A percentile compares a stretch with the other conserved stretches of the same genome.
phyloP scores from a whole-genome alignment of 30 jellyfish, hydroid and myxozoan species.

The Catostylus mosaicus region DNA sequence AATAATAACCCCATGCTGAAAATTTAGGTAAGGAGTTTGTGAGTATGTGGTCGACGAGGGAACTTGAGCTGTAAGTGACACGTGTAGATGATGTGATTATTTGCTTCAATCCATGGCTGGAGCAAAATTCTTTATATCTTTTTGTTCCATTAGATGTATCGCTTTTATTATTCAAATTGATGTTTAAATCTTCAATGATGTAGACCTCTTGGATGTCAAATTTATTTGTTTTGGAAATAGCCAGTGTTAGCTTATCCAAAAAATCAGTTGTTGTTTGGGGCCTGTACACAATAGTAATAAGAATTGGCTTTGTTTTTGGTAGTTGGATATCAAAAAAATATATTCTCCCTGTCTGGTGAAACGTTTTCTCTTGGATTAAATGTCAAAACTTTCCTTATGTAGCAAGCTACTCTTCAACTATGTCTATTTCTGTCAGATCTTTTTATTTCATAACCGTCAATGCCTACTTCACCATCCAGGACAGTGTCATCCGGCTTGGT shows the following conservation, averaged over 20 bases:
- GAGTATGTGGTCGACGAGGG: slow-evolving; percentile 4
- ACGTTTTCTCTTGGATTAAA: slow-evolving; percentile 25
- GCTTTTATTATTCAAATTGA: slow-evolving; percentile 3
- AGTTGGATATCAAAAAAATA: too few species aligned
- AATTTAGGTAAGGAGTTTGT: background rate
- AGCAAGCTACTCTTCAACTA: slow-evolving; percentile 63
- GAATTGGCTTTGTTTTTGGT: background rate
- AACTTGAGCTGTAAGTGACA: background rate
- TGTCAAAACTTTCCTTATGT: slow-evolving; percentile 44
- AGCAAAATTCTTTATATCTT: too few species aligned
- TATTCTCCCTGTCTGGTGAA: slow-evolving; percentile 44
- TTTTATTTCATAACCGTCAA: slow-evolving; percentile 32
- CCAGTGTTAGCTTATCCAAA: slow-evolving; percentile 18
- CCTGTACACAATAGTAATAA: slow-evolving; percentile 47
- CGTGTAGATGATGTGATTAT: slow-evolving; percentile 4
- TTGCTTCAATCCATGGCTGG: background rate
- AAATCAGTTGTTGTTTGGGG: slow-evolving; percentile 49
- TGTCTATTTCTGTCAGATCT: slow-evolving; percentile 57
- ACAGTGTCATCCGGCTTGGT: slow-evolving; percentile 1
- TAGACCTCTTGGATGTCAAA: slow-evolving; percentile 41
- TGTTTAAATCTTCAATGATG: slow-evolving; percentile 47
- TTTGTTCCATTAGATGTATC: background rate
- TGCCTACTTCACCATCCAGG: background rate
- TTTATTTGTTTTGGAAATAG: slow-evolving; percentile 24
- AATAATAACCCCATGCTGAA: slow-evolving; percentile 17